Conservation (phyloP, 2,113 vertebrate species). For the Pontoporia blainvillei region DNA sequence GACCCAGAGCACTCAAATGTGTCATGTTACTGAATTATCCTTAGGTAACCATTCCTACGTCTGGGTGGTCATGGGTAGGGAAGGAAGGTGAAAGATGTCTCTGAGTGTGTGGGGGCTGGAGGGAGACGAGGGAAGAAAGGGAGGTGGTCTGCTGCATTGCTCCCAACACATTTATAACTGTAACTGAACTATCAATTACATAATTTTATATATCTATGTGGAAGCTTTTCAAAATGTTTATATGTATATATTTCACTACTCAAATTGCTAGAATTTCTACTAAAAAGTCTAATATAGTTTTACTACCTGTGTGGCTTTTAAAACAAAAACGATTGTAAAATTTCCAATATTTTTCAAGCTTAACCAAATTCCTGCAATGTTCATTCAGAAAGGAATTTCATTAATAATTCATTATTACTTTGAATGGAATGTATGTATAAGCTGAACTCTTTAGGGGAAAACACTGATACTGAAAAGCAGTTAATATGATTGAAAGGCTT, state of each 20-base stretch:
- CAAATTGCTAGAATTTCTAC: conserved; percentile 34
- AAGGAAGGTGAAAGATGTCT: neutral
- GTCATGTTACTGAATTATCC: conserved; percentile 61
- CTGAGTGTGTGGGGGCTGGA: neutral
- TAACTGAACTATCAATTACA: conserved; percentile 23
- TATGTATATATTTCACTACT: conserved; percentile 40
- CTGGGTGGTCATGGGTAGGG: conserved; percentile 38
- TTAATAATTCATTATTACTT: conserved; percentile 56
- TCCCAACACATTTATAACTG: conserved; percentile 1
- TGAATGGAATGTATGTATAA: neutral
- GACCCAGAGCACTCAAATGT: conserved; percentile 39
- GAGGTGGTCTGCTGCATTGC: neutral
- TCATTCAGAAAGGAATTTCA: conserved; percentile 41
- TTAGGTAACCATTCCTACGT: conserved; percentile 49
- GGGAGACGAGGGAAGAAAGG: neutral
- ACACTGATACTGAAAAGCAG: conserved; percentile 29
- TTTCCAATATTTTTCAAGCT: conserved; percentile 40
- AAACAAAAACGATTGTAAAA: conserved; percentile 42
- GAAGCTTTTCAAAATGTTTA: conserved; percentile 39
- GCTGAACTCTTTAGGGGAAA: conserved; percentile 24
- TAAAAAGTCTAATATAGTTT: conserved; percentile 39
- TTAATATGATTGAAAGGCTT: conserved; percentile 10
- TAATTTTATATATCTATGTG: conserved; percentile 31
- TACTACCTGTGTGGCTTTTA: conserved; percentile 61
- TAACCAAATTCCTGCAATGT: conserved; percentile 34